phyloP scores from a whole-genome alignment of 2,797 vertebrate species.

The Rhinophrynus dorsalis region DNA sequence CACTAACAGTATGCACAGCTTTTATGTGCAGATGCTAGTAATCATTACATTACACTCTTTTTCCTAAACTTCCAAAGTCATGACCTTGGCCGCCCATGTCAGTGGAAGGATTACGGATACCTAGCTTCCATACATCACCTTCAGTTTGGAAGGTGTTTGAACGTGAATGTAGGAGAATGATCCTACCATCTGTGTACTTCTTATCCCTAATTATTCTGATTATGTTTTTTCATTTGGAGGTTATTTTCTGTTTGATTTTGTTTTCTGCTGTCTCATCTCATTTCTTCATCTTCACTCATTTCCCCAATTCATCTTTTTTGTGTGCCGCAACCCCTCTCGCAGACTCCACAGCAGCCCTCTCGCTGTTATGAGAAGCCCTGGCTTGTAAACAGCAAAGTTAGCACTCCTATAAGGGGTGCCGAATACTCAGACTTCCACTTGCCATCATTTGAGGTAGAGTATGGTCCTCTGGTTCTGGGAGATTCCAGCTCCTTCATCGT shows the following conservation, averaged over 20 bases:
- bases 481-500: slow-evolving; percentile 4
- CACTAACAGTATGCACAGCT: slow-evolving; percentile 1
- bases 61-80: not conserved
- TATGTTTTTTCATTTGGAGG: slow-evolving; percentile 46
- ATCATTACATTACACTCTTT: not conserved
- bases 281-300: slow-evolving; percentile 45
- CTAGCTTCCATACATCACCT: too few species aligned
- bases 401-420: slow-evolving; percentile 87
- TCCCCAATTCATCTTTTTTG: slow-evolving; percentile 2
- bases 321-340: slow-evolving; percentile 64
- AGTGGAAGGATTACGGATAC: too few species aligned
- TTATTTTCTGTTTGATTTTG: slow-evolving; percentile 68
- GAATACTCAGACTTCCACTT: slow-evolving; percentile 88
- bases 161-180: too few species aligned
- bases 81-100: fast-evolving
- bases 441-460: slow-evolving; percentile 88
- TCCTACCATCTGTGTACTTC: not conserved
- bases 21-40: fast-evolving
- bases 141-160: too few species aligned
- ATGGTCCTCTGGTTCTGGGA: slow-evolving; percentile 60
- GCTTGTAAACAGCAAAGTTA: slow-evolving; percentile 98
- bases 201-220: not conserved
- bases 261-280: slow-evolving; percentile 56
- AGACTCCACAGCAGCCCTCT: slow-evolving; percentile 90
- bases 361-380: slow-evolving; percentile 99